phyloP scores from a whole-genome alignment of 2,797 vertebrate species.

The Todus mexicanus region DNA sequence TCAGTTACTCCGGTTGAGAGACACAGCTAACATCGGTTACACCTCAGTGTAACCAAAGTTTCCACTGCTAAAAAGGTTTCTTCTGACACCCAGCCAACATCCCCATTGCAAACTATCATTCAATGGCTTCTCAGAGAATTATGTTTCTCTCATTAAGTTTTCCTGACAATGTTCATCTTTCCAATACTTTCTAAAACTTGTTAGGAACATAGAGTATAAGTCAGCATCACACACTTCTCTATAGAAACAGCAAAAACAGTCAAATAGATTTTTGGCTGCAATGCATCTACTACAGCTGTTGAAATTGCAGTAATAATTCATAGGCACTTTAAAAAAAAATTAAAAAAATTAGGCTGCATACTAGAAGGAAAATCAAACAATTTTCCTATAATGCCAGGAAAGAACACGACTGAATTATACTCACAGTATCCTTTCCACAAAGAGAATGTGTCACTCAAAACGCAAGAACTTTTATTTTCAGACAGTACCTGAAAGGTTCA shows the following conservation, averaged over 20 bases:
- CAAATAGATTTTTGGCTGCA: conserved; percentile 7
- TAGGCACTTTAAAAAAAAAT: not conserved
- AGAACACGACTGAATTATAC: not conserved
- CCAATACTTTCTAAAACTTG: not conserved
- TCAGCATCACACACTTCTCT: conserved; percentile 19
- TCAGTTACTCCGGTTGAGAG: not conserved
- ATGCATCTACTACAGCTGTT: not conserved
- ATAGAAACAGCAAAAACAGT: conserved; percentile 37
- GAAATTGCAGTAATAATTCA: conserved; percentile 19
- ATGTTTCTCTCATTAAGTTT: conserved; percentile 30
- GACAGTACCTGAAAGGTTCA: not conserved
- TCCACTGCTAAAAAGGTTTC: not conserved
- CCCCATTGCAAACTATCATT: not conserved
- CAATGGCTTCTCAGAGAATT: conserved; percentile 12
- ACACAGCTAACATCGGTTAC: not conserved
- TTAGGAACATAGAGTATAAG: not conserved
- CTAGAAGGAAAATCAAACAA: not conserved
- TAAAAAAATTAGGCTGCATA: not conserved
- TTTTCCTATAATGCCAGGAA: not conserved
- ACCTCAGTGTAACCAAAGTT: not conserved
- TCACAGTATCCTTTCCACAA: not conserved
- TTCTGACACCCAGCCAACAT: not conserved
- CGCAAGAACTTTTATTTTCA: not conserved
- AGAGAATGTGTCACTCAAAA: not conserved
- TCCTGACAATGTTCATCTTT: not conserved